Base-by-base conservation (phyloP, 2,797 vertebrate genomes). In the Tokudaia tokunoshimensis region DNA sequence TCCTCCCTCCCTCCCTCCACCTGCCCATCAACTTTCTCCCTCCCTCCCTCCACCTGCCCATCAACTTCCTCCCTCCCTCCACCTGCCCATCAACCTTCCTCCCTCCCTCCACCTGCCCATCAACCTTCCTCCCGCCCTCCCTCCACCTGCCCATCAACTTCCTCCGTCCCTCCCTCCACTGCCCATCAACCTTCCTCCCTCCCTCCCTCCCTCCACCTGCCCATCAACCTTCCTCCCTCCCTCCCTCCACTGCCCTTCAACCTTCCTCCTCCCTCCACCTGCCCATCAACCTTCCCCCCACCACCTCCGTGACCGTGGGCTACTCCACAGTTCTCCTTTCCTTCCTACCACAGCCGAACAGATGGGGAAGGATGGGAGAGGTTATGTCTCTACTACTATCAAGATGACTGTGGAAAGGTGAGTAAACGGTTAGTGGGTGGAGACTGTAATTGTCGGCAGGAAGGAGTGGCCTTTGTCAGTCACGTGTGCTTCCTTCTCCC, bases 311-410 rank as follows among this genome's bases (percentile, higher is more conserved):
- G 61, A 61, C 9, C 22, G 41, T 41, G 50, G 57, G 81, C 24
- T 22, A 41, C 74, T 82, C 67, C 86, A 91, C 50, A 67, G 74
- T 24, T 97, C 24, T 92, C 80, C 85, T 96, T 98, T 17, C 74
- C 96, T 97, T 96, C 89, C 92, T 74, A 34, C 41, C 57, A 96
- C 97, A 99, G 99, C 98, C 17, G 98, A 99, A 94, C 98, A 98
- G 96, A 98, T 97, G 1, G 98, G 98, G 72, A 99, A 98, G 95
- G 98, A 98, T 0, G 97, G 97, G 84, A 98, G 98, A 22, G 98
- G 98, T 76, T 99, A 99, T 0, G 98, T 98, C 87, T 98, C 98
- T 91, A 98, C 98, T 0, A 97, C 96, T 87, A 98, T 99, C 97
- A 99, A 97, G 94, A 98, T 99, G 98, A 99, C 98, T 0, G 98